These are phyloP conservation scores for Andricus curvator DNA, from an alignment of 2,888 invertebrate genomes.

Conservation along the genomic window DNA sequence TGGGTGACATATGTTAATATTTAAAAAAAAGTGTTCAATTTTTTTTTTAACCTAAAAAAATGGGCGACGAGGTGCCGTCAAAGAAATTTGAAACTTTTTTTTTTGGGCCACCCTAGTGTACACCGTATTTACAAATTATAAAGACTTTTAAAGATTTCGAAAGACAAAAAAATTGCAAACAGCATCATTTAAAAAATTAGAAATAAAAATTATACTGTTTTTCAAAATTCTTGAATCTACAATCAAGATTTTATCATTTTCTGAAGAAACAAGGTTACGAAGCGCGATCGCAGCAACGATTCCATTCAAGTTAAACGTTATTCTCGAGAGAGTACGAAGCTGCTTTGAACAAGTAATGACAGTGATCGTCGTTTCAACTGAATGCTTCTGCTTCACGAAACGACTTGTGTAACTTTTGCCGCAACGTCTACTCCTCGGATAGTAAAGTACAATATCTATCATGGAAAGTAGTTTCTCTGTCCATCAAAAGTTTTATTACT, in stretches of 20 bases:
- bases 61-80: too few species aligned
- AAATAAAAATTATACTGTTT: background rate
- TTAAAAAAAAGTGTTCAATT: too few species aligned
- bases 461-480: background rate
- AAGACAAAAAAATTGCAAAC: too few species aligned
- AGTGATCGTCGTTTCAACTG: conserved; percentile 12
- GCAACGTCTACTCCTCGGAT: background rate
- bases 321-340: background rate
- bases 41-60: too few species aligned
- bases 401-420: conserved; percentile 3
- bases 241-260: background rate
- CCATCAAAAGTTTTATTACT: background rate
- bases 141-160: too few species aligned
- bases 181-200: too few species aligned
- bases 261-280: background rate
- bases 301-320: background rate
- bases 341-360: background rate
- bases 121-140: too few species aligned
- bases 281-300: background rate
- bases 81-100: too few species aligned
- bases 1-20: too few species aligned
- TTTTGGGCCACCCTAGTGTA: too few species aligned
- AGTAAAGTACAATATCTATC: background rate
- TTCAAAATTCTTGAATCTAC: background rate
- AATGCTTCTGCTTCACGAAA: conserved; percentile 1